Base-by-base conservation (phyloP, 1,140 invertebrate genomes). In the Drosophila tani region DNA sequence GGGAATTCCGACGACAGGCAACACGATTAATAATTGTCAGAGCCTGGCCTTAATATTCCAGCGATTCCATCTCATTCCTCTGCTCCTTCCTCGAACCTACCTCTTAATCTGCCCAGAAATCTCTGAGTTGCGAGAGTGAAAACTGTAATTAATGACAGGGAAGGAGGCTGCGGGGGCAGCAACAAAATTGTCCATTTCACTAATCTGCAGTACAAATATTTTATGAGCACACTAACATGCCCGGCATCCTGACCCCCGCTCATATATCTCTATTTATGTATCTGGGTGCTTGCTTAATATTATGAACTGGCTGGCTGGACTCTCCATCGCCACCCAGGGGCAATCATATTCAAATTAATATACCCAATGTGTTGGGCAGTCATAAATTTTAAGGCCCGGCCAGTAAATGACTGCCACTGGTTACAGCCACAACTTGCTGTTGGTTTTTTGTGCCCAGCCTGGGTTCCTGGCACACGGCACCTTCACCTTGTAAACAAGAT, bases 321-420 rank as follows among this genome's bases (percentile, higher is more conserved):
- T 41, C 46, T 21, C 63, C 75, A 49, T 69, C 57, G 76, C 53
- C 55, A 63, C 57, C 85, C 85, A 69, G 73, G 79, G 75, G 65
- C 85, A 90, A 91, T 90, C 86, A 90, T 91, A 90, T 85, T 90
- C 85, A 90, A 90, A 90, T 90, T 90, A 90, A 90, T 90, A 91
- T 85, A 90, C 86, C 85, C 86, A 91, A 91, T 85, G 86, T 90
- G 81, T 91, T 90, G 79, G 75, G 71, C 64, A 90, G 85, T 75
- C 85, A 90, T 90, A 90, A 90, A 90, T 90, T 90, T 82, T 71
- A 68, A 76, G 79, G 53, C 46, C 81, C 56, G 43, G 38, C 65
- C 57, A 62, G 74, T 46, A 78, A 69, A 59, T 56, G 75, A 78
- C 75, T 78, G 53, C 70, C 68, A 71, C 62, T 69, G 60, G 60